Conservation (phyloP, 2,113 vertebrate species). For the Ranitomeya variabilis region DNA sequence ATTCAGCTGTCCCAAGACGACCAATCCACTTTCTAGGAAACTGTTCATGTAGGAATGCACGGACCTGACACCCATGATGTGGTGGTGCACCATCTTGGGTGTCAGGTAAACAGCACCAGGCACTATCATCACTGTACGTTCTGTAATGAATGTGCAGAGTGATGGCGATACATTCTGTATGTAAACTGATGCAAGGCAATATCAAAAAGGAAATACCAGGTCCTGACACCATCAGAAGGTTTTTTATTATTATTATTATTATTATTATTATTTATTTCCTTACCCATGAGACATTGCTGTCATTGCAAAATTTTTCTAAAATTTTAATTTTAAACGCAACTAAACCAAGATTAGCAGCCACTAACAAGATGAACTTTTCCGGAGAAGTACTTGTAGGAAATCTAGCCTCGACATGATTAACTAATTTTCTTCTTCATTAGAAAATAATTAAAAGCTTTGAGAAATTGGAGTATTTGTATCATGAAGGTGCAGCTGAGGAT, state of each 20-base stretch:
- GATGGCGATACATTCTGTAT: too few relatives aligned
- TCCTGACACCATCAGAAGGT: neutral
- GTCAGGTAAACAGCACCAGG: too few relatives aligned
- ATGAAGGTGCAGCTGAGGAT: slow-evolving; percentile 13
- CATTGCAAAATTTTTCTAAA: neutral
- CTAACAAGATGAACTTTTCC: slow-evolving; percentile 11
- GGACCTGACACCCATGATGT: too few relatives aligned
- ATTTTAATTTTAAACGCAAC: neutral
- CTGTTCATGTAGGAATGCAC: too few relatives aligned
- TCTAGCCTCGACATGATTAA: slow-evolving; percentile 11
- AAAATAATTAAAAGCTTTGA: slow-evolving; percentile 51
- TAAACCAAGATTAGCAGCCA: neutral
- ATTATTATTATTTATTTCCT: neutral
- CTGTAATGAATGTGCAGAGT: too few relatives aligned
- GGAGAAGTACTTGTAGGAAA: neutral
- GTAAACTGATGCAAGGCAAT: too few relatives aligned
- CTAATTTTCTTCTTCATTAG: slow-evolving; percentile 37
- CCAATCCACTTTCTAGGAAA: too few relatives aligned
- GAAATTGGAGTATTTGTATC: slow-evolving; percentile 11
- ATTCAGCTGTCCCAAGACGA: too few relatives aligned
- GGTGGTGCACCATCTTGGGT: too few relatives aligned
- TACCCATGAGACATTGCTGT: neutral
- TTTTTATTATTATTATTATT: too few relatives aligned
- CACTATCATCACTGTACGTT: too few relatives aligned
- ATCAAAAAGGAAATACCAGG: neutral